These are phyloP conservation scores for Spodoptera littoralis DNA, from an alignment of 2,888 invertebrate species.

Conservation along the genomic window DNA sequence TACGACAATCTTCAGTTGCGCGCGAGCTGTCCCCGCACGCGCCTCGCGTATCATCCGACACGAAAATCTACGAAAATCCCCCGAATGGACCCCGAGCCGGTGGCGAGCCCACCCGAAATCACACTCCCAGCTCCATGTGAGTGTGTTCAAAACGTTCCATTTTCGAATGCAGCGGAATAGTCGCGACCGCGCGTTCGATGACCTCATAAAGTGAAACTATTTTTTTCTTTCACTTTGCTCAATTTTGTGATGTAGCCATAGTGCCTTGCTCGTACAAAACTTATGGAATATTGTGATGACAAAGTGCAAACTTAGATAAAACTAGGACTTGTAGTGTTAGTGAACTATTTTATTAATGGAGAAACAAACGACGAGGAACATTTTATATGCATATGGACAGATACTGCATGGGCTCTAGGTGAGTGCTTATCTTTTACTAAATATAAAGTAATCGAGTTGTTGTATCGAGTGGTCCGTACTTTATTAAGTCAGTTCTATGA, in stretches of 20 bases:
- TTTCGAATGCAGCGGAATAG: slow-evolving; percentile 73
- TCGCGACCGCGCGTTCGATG: slow-evolving; percentile 72
- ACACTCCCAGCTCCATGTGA: slow-evolving; percentile 68
- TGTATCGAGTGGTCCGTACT: slow-evolving; percentile 48
- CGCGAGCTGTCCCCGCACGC: slow-evolving; percentile 84
- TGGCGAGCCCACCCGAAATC: slow-evolving; percentile 70
- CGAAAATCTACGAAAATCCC: slow-evolving; percentile 75
- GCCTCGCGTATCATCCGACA: slow-evolving; percentile 71
- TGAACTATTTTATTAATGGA: slow-evolving; percentile 68
- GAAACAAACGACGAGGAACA: slow-evolving; percentile 58
- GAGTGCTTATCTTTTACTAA: slow-evolving; percentile 60
- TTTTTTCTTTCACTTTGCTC: slow-evolving; percentile 81
- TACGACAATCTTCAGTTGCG: slow-evolving; percentile 87
- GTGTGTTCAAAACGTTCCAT: slow-evolving; percentile 70
- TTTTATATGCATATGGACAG: slow-evolving; percentile 77
- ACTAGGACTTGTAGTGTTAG: slow-evolving; percentile 76
- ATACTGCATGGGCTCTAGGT: slow-evolving; percentile 75
- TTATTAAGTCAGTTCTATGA: slow-evolving; percentile 68
- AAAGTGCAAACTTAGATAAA: slow-evolving; percentile 83
- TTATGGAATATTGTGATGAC: slow-evolving; percentile 79
- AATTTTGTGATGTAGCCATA: slow-evolving; percentile 85
- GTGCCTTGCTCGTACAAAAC: slow-evolving; percentile 83
- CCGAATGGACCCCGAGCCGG: slow-evolving; percentile 76
- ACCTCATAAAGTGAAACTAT: slow-evolving; percentile 80
- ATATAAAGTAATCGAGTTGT: slow-evolving; percentile 40